Conservation (phyloP, 2,797 vertebrate genomes). For the Chromis chromis region DNA sequence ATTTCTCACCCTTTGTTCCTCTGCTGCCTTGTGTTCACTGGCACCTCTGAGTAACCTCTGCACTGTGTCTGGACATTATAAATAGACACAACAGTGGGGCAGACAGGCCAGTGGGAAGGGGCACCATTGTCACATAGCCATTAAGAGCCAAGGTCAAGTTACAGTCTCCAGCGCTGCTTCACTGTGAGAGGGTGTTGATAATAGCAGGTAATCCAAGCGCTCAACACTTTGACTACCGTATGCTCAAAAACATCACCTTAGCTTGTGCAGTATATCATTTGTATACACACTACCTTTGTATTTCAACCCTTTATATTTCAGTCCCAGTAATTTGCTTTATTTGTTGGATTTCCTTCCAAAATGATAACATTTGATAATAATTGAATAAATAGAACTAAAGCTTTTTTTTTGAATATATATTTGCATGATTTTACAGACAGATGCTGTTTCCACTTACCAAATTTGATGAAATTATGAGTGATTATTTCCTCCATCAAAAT, state of each 20-base stretch:
- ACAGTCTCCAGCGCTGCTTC: slow-evolving; percentile 59
- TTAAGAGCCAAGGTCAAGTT: slow-evolving; percentile 79
- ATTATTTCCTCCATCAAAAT: not conserved
- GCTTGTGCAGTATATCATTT: not conserved
- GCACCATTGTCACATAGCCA: slow-evolving; percentile 71
- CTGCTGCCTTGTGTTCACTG: slow-evolving; percentile 60
- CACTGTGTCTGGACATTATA: slow-evolving; percentile 77
- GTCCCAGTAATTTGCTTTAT: not conserved
- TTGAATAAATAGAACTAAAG: not conserved
- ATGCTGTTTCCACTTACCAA: not conserved
- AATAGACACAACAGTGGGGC: slow-evolving; percentile 75
- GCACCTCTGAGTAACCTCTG: slow-evolving; percentile 78
- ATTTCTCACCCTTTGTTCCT: slow-evolving; percentile 77
- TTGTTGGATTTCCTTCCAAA: not conserved
- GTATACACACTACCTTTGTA: no score
- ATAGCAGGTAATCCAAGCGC: slow-evolving; percentile 54
- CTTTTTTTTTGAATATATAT: not conserved
- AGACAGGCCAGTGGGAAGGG: slow-evolving; percentile 74
- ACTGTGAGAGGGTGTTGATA: slow-evolving; percentile 52
- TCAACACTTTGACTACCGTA: slow-evolving; percentile 33
- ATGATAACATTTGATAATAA: not conserved
- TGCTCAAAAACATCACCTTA: slow-evolving; percentile 18
- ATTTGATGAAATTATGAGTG: not conserved
- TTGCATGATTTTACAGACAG: not conserved
- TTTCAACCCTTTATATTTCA: not conserved